Evolutionary conservation across 2,113 vertebrate species (phyloP).

Genomic region (Channa argus): DNA sequence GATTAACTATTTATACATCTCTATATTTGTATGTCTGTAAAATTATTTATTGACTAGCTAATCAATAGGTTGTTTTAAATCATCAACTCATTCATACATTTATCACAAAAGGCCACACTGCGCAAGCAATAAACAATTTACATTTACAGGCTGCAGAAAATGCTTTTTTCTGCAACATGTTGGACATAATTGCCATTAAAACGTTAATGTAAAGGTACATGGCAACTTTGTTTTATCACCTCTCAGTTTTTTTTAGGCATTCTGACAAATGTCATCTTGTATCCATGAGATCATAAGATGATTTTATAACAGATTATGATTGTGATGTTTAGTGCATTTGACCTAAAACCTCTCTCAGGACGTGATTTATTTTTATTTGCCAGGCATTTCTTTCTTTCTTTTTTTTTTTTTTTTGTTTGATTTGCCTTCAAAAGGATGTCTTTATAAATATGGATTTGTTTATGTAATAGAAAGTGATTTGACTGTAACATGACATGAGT

Average conservation of each 20-base stretch:
- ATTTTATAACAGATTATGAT: slow-evolving; percentile 42
- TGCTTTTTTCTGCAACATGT: slow-evolving; percentile 31
- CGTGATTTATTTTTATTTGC: slow-evolving; percentile 30
- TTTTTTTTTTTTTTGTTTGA: not conserved
- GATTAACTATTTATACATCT: slow-evolving; percentile 62
- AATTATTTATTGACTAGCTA: slow-evolving; percentile 52
- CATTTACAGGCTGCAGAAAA: slow-evolving; percentile 25
- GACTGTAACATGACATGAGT: slow-evolving; percentile 78
- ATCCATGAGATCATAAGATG: slow-evolving; percentile 14
- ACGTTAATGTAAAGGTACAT: slow-evolving; percentile 27
- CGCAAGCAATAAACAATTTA: slow-evolving; percentile 73
- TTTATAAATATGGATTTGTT: slow-evolving; percentile 68
- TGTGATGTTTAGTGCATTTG: slow-evolving; percentile 50
- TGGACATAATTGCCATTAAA: slow-evolving; percentile 6
- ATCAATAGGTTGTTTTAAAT: slow-evolving; percentile 48
- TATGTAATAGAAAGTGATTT: slow-evolving; percentile 83
- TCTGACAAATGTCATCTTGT: slow-evolving; percentile 8
- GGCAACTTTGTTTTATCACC: not conserved
- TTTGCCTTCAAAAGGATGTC: slow-evolving; percentile 73
- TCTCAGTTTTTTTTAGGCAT: slow-evolving; percentile 37
- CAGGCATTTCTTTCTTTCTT: not conserved
- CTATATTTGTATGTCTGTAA: slow-evolving; percentile 52
- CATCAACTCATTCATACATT: slow-evolving; percentile 30
- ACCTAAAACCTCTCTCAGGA: slow-evolving; percentile 79
- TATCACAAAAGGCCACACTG: slow-evolving; percentile 42